phyloP scores from a whole-genome alignment of 2,888 invertebrate species.

The Lottia scabra region DNA sequence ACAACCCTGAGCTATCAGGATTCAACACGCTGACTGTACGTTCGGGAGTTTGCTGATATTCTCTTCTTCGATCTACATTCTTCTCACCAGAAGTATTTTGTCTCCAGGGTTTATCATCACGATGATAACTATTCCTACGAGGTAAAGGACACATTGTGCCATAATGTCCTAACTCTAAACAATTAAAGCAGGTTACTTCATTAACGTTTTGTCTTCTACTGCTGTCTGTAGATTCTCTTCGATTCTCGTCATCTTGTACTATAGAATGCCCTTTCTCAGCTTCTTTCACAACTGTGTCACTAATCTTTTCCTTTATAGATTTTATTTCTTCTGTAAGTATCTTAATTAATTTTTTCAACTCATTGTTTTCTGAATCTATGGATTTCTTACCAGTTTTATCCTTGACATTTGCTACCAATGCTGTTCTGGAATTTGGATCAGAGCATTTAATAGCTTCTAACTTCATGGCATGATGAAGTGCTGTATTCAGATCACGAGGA shows the following conservation, averaged over 20 bases:
- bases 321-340: not conserved
- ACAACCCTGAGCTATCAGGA: too few species aligned
- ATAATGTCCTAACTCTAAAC: not conserved
- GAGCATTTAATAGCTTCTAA: not conserved
- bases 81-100: too few species aligned
- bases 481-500: not conserved
- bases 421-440: not conserved
- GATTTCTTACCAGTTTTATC: not conserved
- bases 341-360: not conserved
- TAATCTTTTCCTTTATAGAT: not conserved
- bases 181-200: not conserved
- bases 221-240: not conserved
- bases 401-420: not conserved
- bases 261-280: not conserved
- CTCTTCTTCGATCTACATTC: too few species aligned
- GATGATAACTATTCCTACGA: not conserved
- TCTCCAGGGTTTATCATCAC: too few species aligned
- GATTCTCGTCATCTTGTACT: not conserved
- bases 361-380: not conserved
- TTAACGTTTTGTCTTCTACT: not conserved
- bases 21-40: too few species aligned
- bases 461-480: not conserved
- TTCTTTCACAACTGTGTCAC: not conserved
- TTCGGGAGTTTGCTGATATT: too few species aligned
- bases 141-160: not conserved